These are phyloP conservation scores for Deroplatys truncata DNA, from an alignment of 2,888 invertebrate species.

Conservation along the genomic window DNA sequence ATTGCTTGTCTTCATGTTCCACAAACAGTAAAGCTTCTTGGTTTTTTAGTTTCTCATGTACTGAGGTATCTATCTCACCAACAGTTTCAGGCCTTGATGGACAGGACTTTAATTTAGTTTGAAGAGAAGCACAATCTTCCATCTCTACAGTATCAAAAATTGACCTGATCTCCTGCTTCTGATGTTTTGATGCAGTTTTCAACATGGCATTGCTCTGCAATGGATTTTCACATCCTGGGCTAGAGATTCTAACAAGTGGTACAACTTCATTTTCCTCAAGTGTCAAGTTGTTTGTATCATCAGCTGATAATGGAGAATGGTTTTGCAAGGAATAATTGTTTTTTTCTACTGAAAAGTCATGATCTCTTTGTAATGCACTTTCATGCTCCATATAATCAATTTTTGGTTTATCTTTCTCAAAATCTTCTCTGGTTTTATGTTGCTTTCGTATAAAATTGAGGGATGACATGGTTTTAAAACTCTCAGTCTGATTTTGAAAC, in stretches of 20 bases:
- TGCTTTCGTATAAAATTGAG: too few relatives aligned
- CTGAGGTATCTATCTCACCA: rapidly evolving
- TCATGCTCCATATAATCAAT: background rate
- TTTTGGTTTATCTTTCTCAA: background rate
- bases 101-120: background rate
- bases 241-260: background rate
- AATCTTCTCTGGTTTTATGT: background rate
- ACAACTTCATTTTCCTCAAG: background rate
- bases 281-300: background rate
- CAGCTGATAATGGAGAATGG: background rate
- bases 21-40: background rate
- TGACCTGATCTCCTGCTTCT: background rate
- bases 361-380: background rate
- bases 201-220: background rate
- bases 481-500: background rate
- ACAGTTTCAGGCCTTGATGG: background rate
- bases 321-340: background rate
- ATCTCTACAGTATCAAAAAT: background rate
- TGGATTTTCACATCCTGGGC: background rate
- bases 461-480: background rate
- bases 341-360: background rate
- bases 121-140: background rate
- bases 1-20: too few relatives aligned
- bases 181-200: background rate
- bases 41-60: background rate